Evolutionary conservation across 2,888 invertebrate genomes (phyloP), one percentile per base, ranked within the genome.

Genomic region (Acanthoscelides obtectus): DNA sequence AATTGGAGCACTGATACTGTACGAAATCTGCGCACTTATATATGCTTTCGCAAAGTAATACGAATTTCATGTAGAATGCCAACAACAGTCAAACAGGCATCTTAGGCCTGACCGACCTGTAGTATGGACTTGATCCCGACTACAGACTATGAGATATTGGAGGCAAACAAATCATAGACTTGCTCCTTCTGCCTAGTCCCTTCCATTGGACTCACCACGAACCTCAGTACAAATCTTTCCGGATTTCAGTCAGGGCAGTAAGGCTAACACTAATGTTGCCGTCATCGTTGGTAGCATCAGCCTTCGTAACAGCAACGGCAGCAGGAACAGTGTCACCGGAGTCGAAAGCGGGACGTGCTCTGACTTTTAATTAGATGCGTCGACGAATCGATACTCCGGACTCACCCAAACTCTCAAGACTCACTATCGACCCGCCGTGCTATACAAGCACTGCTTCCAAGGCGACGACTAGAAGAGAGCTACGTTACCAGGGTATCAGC

Each of bases 301-400:
- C 45, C 45, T 45, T 45, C 12, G 45, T 45, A 4, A 17, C 45
- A 79, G 80, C 76, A 81, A 82, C 82, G 82, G 81, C 82, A 80
- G 83, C 64, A 69, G 68, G 68, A 86, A 85, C 84, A 85, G 85
- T 86, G 86, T 86, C 86, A 86, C 84, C 84, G 84, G 85, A 85
- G 84, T 85, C 83, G 83, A 81, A 80, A 81, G 80, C 80, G 81
- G 82, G 80, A 85, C 86, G 86, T 86, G 86, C 84, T 80, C 80
- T 81, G 86, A 84, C 83, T 86, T 82, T 82, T 85, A 86, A 86
- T 85, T 86, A 85, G 85, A 84, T 84, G 84, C 84, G 84, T 80
- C 77, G 80, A 79, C 79, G 80, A 85, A 86, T 86, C 86, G 85
- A 86, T 86, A 85, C 81, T 74, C 76, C 77, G 78, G 79, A 77